These are phyloP conservation scores for Rhizomys pruinosus DNA, from an alignment of 2,113 vertebrate genomes.

Conservation along the genomic window DNA sequence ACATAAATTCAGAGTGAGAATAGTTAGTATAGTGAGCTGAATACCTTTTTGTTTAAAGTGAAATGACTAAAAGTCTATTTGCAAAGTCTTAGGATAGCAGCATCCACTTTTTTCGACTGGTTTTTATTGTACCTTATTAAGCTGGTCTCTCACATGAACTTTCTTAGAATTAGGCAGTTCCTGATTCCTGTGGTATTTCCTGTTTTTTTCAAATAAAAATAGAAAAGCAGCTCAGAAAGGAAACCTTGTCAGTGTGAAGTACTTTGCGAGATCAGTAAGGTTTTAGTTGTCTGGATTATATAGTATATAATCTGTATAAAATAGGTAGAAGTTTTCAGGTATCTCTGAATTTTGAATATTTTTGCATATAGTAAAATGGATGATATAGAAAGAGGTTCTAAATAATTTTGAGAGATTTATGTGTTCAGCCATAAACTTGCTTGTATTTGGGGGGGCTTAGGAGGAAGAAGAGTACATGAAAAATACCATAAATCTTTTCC, in stretches of 20 bases:
- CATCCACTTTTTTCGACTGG: constrained; percentile 27
- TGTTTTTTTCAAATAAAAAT: constrained; percentile 82
- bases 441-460: background rate
- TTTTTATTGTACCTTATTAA: constrained; percentile 69
- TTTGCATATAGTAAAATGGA: constrained; percentile 32
- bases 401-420: constrained; percentile 11
- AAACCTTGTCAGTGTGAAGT: constrained; percentile 72
- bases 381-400: constrained; percentile 5
- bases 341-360: constrained; percentile 50
- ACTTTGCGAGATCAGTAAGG: constrained; percentile 37
- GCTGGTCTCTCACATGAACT: constrained; percentile 62
- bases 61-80: constrained; percentile 37
- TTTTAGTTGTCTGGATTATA: constrained; percentile 36
- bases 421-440: constrained; percentile 23
- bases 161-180: constrained; percentile 78
- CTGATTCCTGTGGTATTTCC: constrained; percentile 75
- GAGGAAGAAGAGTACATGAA: background rate
- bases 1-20: too few species aligned
- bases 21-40: too few species aligned
- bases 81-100: constrained; percentile 46
- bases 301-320: background rate
- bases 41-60: constrained; percentile 12
- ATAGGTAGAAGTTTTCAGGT: background rate
- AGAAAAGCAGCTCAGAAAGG: constrained; percentile 77
- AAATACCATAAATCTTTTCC: constrained; percentile 33